phyloP scores from a whole-genome alignment of 2,888 invertebrate species.

The Myathropa florea region DNA sequence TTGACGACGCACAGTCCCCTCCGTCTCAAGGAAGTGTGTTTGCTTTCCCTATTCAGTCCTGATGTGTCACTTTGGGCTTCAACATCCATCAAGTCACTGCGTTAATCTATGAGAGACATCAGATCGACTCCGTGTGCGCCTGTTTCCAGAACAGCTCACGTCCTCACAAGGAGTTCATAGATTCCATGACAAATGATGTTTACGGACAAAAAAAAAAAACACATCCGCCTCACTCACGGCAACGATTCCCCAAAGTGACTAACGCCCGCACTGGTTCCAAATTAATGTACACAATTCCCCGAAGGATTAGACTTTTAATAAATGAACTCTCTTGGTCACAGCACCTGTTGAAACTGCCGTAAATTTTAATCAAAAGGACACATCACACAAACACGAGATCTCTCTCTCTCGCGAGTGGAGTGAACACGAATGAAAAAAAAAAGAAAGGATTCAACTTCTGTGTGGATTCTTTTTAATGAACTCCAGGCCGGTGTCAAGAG shows the following conservation, averaged over 20 bases:
- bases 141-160: neutral
- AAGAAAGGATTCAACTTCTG: conserved; percentile 2
- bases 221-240: neutral
- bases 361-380: neutral
- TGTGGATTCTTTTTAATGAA: conserved; percentile 39
- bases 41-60: neutral
- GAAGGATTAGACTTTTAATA: neutral
- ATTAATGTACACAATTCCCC: neutral
- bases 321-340: neutral
- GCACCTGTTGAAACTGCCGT: conserved; percentile 4
- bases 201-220: neutral
- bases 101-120: neutral
- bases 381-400: neutral
- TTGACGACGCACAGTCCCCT: too few relatives aligned
- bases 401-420: neutral
- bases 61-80: neutral
- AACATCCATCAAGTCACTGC: neutral
- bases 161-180: neutral
- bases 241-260: neutral
- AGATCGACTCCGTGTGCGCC: neutral
- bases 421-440: neutral
- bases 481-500: conserved; percentile 12
- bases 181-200: neutral
- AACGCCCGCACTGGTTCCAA: neutral
- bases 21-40: too few relatives aligned